Conservation (phyloP, 2,888 invertebrate species). For the Cheilosia variabilis region DNA sequence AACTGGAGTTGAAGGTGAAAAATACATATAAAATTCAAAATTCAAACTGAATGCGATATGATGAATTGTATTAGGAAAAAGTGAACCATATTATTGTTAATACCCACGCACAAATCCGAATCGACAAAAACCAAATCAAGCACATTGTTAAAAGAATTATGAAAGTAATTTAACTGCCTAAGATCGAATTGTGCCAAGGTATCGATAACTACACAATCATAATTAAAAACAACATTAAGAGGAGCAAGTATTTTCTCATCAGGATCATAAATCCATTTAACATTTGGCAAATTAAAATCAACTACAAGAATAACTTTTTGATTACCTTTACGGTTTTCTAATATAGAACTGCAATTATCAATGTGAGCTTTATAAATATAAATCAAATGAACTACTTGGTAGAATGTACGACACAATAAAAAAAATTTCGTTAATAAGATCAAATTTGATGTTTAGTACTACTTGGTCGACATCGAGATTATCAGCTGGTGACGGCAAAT, state of each 20-base stretch:
- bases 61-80: background rate
- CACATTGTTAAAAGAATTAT: background rate
- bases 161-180: background rate
- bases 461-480: background rate
- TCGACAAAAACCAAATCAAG: background rate
- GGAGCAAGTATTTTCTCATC: too few species aligned
- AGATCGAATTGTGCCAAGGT: background rate
- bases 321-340: too few species aligned
- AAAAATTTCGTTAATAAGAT: background rate
- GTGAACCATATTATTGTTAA: background rate
- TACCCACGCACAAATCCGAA: background rate
- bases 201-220: background rate
- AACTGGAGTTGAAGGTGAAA: background rate
- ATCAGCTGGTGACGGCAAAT: background rate
- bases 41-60: background rate
- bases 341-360: too few species aligned
- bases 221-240: background rate
- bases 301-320: too few species aligned
- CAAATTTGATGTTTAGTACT: background rate
- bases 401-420: background rate
- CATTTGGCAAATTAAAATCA: too few species aligned
- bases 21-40: background rate
- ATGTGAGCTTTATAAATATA: too few species aligned
- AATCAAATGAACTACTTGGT: too few species aligned
- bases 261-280: too few species aligned